These are phyloP conservation scores for Mythimna lalbum DNA, from an alignment of 2,888 invertebrate species.

Conservation along the genomic window DNA sequence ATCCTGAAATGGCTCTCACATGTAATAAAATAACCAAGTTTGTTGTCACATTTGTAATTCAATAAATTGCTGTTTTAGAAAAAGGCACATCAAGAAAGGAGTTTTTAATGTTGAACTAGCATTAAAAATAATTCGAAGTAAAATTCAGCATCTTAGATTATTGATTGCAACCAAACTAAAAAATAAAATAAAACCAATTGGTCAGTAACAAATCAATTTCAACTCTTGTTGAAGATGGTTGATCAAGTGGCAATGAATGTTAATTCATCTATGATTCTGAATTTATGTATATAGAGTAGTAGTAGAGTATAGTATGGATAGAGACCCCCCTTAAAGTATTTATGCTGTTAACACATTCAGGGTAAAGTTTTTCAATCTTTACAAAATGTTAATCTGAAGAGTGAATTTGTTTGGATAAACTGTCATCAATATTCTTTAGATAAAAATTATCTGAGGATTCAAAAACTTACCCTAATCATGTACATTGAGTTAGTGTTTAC, in stretches of 20 bases:
- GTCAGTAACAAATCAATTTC: not conserved
- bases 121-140: slow-evolving; percentile 1
- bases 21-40: not conserved
- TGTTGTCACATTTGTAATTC: not conserved
- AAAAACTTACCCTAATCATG: slow-evolving; percentile 2
- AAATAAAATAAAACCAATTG: not conserved
- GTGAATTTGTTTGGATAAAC: not conserved
- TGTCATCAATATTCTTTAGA: not conserved
- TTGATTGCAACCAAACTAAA: not conserved
- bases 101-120: not conserved
- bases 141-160: slow-evolving; percentile 38
- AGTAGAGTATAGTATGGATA: slow-evolving; percentile 59
- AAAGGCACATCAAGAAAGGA: not conserved
- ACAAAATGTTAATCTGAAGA: not conserved
- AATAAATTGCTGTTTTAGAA: not conserved
- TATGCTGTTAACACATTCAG: not conserved
- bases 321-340: slow-evolving; percentile 34
- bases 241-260: not conserved
- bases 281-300: too few species aligned
- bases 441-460: not conserved
- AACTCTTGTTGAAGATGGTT: not conserved
- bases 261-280: slow-evolving; percentile 31
- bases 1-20: not conserved
- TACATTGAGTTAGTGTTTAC: slow-evolving; percentile 21
- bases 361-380: not conserved